Percentiles rank a stretch among this genome's conserved stretches.
These are phyloP conservation scores for Heteromurus nitidus DNA, from an alignment of 2,888 invertebrate genomes.

Conservation along the genomic window DNA sequence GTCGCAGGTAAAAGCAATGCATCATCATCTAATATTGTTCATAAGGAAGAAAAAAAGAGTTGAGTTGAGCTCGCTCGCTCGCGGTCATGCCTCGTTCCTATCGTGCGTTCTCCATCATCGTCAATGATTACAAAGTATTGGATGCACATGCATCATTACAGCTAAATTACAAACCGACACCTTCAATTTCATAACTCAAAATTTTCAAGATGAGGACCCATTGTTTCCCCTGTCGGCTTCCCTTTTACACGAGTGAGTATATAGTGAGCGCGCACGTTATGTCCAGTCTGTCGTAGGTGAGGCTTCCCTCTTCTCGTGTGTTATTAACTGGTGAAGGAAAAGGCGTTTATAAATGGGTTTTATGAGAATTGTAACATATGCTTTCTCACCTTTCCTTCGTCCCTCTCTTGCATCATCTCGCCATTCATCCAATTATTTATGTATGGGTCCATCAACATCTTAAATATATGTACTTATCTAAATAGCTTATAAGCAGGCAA, in stretches of 20 bases:
- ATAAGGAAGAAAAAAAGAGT: too few relatives aligned
- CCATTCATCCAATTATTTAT: conserved; percentile 57
- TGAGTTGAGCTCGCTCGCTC: too few relatives aligned
- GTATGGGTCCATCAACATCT: conserved; percentile 38
- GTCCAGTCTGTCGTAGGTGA: not conserved
- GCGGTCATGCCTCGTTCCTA: conserved; percentile 40
- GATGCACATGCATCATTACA: conserved; percentile 61
- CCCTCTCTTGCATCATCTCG: not conserved
- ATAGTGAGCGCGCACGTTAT: too few relatives aligned
- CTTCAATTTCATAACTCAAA: conserved; percentile 64
- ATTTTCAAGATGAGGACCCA: conserved; percentile 20
- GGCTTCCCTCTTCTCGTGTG: conserved; percentile 9
- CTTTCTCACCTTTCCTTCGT: conserved; percentile 48
- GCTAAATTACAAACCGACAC: conserved; percentile 63
- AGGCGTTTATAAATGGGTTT: conserved; percentile 60
- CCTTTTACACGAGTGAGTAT: too few relatives aligned
- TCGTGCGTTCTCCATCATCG: conserved; percentile 22
- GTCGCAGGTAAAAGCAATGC: conserved; percentile 4
- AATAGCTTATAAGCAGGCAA: conserved; percentile 3
- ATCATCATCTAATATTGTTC: conserved; percentile 45
- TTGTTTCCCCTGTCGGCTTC: conserved; percentile 49
- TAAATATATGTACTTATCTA: conserved; percentile 26
- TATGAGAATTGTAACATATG: conserved; percentile 64
- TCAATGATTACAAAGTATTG: conserved; percentile 32
- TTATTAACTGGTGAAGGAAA: conserved; percentile 58